These are phyloP conservation scores for Axea sp. DNA, from an alignment of 2,888 invertebrate species.

Conservation along the genomic window DNA sequence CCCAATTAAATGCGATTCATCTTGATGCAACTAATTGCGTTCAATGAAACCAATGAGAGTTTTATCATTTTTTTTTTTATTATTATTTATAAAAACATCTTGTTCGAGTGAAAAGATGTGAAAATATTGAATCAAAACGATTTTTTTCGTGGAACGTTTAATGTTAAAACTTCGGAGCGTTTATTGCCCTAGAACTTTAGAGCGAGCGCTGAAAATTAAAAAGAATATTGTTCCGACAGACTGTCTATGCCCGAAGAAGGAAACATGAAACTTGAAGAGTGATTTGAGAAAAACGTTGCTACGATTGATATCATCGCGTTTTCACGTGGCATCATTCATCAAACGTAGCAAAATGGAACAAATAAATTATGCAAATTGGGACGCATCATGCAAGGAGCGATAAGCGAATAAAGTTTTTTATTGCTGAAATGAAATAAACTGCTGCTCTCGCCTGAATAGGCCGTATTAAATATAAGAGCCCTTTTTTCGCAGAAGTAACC, in stretches of 20 bases:
- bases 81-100: too few relatives aligned
- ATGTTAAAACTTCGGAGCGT: conserved; percentile 16
- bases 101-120: too few relatives aligned
- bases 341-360: conserved; percentile 35
- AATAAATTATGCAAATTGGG: conserved; percentile 46
- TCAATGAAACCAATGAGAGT: background rate
- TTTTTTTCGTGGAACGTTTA: background rate
- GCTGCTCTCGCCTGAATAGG: conserved; percentile 1
- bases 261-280: conserved; percentile 10
- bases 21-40: too few relatives aligned
- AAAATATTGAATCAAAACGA: too few relatives aligned
- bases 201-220: conserved; percentile 8
- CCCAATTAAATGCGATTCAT: too few relatives aligned
- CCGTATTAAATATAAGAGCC: conserved; percentile 5
- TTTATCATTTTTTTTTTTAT: too few relatives aligned
- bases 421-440: conserved; percentile 29
- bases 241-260: conserved; percentile 5
- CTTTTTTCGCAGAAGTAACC: conserved; percentile 3
- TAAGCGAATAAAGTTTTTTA: conserved; percentile 31
- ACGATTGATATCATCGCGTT: conserved; percentile 33
- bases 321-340: conserved; percentile 25
- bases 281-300: conserved; percentile 14
- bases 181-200: conserved; percentile 6
- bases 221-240: conserved; percentile 29
- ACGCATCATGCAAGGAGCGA: conserved; percentile 16